A percentile compares a stretch with the other conserved stretches of the same genome.
These are phyloP conservation scores for Hyperoplus lanceolatus DNA, from an alignment of 2,797 vertebrate genomes.

Conservation along the genomic window DNA sequence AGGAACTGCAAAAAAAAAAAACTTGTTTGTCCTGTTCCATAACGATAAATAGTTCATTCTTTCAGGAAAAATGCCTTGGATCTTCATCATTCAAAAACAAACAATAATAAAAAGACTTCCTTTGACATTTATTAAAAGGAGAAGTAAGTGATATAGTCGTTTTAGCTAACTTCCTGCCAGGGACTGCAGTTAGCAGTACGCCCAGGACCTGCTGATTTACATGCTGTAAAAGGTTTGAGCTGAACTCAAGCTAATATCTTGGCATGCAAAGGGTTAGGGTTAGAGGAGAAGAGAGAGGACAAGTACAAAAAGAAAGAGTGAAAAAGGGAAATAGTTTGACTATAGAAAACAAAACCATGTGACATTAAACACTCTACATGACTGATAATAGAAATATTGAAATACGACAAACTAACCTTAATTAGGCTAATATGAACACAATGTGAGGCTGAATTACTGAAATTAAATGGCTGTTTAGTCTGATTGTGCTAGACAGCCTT, in stretches of 20 bases:
- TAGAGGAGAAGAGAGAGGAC: conserved; percentile 19
- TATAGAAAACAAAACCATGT: background rate
- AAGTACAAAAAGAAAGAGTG: background rate
- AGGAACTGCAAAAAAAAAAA: background rate
- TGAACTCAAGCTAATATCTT: conserved; percentile 41
- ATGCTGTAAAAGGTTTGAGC: conserved; percentile 40
- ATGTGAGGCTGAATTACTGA: background rate
- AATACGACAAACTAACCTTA: background rate
- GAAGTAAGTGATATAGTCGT: background rate
- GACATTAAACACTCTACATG: conserved; percentile 7
- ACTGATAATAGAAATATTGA: background rate
- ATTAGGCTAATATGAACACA: background rate
- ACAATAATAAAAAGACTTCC: background rate
- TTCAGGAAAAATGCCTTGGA: background rate
- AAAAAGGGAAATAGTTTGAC: background rate
- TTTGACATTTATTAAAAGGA: background rate
- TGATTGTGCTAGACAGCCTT: conserved; percentile 7
- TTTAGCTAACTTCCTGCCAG: background rate
- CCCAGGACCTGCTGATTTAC: conserved; percentile 33
- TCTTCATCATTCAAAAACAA: conserved; percentile 18
- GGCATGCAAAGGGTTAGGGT: conserved; percentile 11
- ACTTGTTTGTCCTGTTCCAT: background rate
- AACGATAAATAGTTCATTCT: conserved; percentile 22
- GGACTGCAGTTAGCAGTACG: background rate
- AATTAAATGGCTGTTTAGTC: conserved; percentile 1